Percentiles rank a stretch among this genome's conserved stretches.
phyloP scores from a whole-genome alignment of 2,113 vertebrate genomes.

The Stegostoma tigrinum region DNA sequence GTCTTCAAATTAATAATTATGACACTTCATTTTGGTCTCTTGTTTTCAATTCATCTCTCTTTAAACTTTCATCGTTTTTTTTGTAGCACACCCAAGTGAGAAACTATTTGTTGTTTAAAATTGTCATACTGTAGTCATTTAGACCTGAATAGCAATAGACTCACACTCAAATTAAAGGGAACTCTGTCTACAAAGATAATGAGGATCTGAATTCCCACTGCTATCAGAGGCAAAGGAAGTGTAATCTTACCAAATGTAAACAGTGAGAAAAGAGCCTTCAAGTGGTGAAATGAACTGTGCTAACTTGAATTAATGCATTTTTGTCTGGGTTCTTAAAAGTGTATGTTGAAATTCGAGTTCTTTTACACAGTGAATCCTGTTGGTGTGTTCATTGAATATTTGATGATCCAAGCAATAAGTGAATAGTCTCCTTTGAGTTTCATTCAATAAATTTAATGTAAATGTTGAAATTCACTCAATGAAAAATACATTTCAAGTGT shows the following conservation, averaged over 20 bases:
- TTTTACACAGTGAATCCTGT: background rate
- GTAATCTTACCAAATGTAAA: constrained; percentile 19
- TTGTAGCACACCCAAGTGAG: background rate
- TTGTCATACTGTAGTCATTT: background rate
- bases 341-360: background rate
- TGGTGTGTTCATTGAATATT: background rate
- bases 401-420: background rate
- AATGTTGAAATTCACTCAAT: background rate
- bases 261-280: background rate
- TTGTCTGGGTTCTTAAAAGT: background rate
- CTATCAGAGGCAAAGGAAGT: background rate
- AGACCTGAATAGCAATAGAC: constrained; percentile 37
- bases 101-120: constrained; percentile 29
- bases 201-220: constrained; percentile 28
- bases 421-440: background rate
- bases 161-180: constrained; percentile 32
- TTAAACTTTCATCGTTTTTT: background rate
- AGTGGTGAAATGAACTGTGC: background rate
- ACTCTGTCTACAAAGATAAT: constrained; percentile 29
- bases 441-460: background rate
- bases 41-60: background rate
- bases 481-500: background rate
- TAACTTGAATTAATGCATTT: background rate
- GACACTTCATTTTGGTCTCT: background rate
- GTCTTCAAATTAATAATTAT: background rate